Conservation (phyloP, 2,797 vertebrate species). For the Crypturellus tataupa region DNA sequence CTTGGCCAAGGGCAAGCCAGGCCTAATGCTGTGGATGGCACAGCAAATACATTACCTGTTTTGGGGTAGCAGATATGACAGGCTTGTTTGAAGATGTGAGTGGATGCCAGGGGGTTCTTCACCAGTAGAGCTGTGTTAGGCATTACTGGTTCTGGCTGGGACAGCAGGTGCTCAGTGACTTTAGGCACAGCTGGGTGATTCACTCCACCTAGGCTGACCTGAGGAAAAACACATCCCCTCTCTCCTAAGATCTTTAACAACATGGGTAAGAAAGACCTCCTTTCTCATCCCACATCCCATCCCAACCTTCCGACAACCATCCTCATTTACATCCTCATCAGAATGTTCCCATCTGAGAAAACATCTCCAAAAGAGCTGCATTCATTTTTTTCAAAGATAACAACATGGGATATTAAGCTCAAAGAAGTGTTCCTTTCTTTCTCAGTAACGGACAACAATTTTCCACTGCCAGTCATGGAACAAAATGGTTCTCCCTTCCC, state of each 20-base stretch:
- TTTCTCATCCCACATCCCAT: not conserved
- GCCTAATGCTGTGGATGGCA: not conserved
- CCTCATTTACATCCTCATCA: not conserved
- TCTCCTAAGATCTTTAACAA: constrained; percentile 1
- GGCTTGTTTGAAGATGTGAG: constrained; percentile 95
- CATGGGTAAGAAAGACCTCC: not conserved
- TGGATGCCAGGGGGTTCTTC: constrained; percentile 93
- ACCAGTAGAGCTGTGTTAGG: constrained; percentile 91
- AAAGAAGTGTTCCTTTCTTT: not conserved
- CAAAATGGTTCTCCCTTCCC: not conserved
- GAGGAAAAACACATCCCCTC: not conserved
- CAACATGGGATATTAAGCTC: not conserved
- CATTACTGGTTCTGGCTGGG: constrained; percentile 77
- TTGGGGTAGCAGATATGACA: constrained; percentile 96
- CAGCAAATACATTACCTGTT: constrained; percentile 86
- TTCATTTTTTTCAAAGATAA: not conserved
- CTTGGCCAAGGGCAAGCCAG: not conserved
- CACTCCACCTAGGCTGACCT: constrained; percentile 57
- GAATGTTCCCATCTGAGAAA: not conserved
- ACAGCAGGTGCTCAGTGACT: constrained; percentile 28
- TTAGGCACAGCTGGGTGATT: constrained; percentile 56
- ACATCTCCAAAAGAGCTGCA: not conserved
- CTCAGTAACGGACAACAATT: not conserved
- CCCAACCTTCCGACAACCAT: not conserved
- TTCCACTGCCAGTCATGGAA: not conserved